Percentiles rank a stretch among this genome's conserved stretches.
Evolutionary conservation across 2,888 invertebrate genomes (phyloP).

Genomic region (Lasiommata megera): DNA sequence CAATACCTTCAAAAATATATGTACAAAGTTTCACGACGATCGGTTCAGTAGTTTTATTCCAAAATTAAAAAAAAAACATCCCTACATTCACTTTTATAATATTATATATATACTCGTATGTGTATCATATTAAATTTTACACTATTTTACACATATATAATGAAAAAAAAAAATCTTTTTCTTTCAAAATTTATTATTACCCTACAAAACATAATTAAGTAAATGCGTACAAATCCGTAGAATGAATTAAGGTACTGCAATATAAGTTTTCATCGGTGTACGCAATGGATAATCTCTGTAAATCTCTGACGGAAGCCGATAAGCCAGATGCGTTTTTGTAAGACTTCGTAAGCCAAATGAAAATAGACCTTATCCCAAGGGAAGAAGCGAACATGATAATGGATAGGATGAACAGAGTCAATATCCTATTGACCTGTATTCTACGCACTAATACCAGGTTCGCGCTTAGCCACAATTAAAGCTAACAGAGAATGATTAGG

Average conservation of each 20-base stretch:
- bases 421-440: slow-evolving; percentile 27
- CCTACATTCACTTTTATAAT: too few relatives aligned
- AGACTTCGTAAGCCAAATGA: slow-evolving; percentile 47
- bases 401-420: slow-evolving; percentile 13
- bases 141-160: too few relatives aligned
- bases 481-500: neutral
- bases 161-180: too few relatives aligned
- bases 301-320: slow-evolving; percentile 63
- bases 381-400: slow-evolving; percentile 11
- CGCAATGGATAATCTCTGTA: slow-evolving; percentile 59
- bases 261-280: slow-evolving; percentile 42
- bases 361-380: slow-evolving; percentile 25
- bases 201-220: slow-evolving; percentile 20
- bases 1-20: too few relatives aligned
- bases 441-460: slow-evolving; percentile 3
- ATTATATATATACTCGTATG: too few relatives aligned
- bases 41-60: too few relatives aligned
- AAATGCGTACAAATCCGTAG: slow-evolving; percentile 30
- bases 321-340: slow-evolving; percentile 54
- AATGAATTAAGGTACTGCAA: slow-evolving; percentile 31
- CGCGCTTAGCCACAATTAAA: neutral
- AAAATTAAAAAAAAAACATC: too few relatives aligned
- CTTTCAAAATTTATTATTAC: neutral
- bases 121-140: too few relatives aligned
- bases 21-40: too few relatives aligned